These are phyloP conservation scores for Pedionomus torquatus DNA, from an alignment of 2,113 vertebrate genomes.

Conservation along the genomic window DNA sequence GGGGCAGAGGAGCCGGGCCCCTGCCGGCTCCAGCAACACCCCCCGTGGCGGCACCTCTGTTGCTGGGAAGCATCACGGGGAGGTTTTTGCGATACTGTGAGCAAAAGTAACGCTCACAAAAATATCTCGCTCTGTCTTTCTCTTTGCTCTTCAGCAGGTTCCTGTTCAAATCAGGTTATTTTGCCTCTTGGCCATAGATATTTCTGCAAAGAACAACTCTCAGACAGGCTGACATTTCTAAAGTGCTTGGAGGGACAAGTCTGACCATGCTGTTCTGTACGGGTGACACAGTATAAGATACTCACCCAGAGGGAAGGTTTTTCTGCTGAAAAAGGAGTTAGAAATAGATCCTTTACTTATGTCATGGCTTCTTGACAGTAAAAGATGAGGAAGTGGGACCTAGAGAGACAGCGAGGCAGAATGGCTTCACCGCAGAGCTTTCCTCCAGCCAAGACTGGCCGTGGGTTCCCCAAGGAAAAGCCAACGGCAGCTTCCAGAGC, in stretches of 20 bases:
- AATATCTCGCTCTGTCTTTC: neutral
- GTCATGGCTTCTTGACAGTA: neutral
- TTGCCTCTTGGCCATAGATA: constrained; percentile 24
- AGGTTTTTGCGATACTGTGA: neutral
- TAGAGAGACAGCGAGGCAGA: neutral
- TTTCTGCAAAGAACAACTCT: neutral
- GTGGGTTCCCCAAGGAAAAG: neutral
- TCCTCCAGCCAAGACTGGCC: neutral
- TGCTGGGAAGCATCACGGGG: neutral
- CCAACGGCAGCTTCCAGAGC: neutral
- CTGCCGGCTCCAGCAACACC: neutral
- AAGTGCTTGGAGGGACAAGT: neutral
- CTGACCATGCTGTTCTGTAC: neutral
- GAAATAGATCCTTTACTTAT: neutral
- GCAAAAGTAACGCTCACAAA: neutral
- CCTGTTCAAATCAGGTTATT: neutral
- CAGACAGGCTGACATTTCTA: neutral
- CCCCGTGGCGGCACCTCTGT: neutral
- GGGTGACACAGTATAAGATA: neutral
- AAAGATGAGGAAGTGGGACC: neutral
- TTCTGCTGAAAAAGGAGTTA: neutral
- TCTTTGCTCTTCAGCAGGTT: neutral
- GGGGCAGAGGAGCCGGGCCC: neutral
- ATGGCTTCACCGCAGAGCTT: neutral
- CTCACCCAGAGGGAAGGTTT: neutral